phyloP scores from a whole-genome alignment of 2,113 vertebrate species.

The Serilophus lunatus region DNA sequence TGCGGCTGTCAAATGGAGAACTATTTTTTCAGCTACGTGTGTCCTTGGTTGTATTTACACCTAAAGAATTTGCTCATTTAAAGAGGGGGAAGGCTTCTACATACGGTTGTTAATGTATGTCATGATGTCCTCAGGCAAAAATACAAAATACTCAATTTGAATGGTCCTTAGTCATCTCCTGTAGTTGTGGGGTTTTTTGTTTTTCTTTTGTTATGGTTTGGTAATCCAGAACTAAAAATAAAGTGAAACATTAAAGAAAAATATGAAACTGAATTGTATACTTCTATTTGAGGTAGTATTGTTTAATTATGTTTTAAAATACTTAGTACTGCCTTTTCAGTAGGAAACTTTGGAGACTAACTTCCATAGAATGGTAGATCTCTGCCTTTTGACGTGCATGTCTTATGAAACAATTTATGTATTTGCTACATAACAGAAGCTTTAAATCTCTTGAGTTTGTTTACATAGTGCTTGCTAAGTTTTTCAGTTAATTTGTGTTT shows the following conservation, averaged over 20 bases:
- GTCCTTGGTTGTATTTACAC: not conserved
- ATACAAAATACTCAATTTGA: not conserved
- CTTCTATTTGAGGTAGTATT: not conserved
- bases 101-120: not conserved
- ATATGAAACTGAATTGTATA: not conserved
- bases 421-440: constrained; percentile 15
- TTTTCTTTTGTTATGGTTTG: not conserved
- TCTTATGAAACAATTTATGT: not conserved
- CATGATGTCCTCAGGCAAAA: not conserved
- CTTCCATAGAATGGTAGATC: not conserved
- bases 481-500: constrained; percentile 14
- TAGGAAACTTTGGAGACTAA: constrained; percentile 9
- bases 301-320: not conserved
- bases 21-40: not conserved
- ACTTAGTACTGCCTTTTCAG: not conserved
- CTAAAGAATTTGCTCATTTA: not conserved
- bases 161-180: not conserved
- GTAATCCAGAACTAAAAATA: not conserved
- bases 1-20: not conserved
- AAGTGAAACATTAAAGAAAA: not conserved
- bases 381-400: not conserved
- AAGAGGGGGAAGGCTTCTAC: not conserved
- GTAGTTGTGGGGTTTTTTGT: not conserved
- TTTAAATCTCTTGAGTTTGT: constrained; percentile 36
- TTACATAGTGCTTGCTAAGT: constrained; percentile 13